phyloP scores from a whole-genome alignment of 37 sponge, comb jelly and placozoan species.

The Theonella swinhoei region DNA sequence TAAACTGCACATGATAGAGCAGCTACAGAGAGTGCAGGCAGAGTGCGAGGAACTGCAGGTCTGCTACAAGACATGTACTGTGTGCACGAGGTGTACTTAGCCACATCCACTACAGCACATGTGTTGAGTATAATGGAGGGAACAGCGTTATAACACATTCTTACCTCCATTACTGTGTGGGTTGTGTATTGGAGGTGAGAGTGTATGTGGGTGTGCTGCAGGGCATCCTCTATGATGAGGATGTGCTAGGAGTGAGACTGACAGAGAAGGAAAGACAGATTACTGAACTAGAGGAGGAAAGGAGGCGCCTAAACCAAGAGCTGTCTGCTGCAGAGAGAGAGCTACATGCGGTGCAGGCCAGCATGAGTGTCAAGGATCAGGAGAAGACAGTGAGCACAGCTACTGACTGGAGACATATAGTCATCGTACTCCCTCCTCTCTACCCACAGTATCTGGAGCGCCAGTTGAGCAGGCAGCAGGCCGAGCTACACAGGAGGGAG shows the following conservation, averaged over 20 bases:
- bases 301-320: background rate
- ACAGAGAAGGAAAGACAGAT: background rate
- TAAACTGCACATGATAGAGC: slow-evolving; percentile 25
- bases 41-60: background rate
- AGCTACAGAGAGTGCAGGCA: background rate
- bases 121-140: too few species aligned
- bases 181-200: background rate
- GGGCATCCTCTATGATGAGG: background rate
- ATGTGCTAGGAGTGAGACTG: background rate
- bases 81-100: background rate
- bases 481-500: background rate
- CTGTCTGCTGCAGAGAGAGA: background rate
- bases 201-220: background rate
- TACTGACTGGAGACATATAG: background rate
- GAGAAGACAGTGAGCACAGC: background rate
- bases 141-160: too few species aligned
- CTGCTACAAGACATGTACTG: background rate
- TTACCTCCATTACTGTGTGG: background rate
- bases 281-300: background rate
- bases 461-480: background rate
- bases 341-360: background rate
- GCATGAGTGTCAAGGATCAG: background rate
- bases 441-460: background rate
- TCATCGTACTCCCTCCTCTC: background rate
- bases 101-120: too few species aligned